Base-by-base conservation (phyloP, 2,113 vertebrate genomes). In the Protomyctophum bolini region DNA sequence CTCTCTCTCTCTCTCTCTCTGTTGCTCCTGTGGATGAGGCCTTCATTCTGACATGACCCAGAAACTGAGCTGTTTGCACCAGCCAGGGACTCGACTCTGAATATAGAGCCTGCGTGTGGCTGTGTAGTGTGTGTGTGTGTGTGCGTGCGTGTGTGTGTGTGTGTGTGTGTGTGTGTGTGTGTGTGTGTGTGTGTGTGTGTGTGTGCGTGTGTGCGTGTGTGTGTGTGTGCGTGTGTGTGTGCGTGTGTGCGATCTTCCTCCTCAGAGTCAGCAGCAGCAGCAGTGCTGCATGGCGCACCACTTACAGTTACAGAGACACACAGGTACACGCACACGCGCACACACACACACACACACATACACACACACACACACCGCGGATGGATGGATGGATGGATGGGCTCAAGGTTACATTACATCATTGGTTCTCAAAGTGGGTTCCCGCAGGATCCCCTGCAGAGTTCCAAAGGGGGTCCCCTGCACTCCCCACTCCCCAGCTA, bases 41-140 rank as follows among this genome's bases (percentile, higher is more conserved):
- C 87, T 82, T 83, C 89, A 41, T 41, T 92, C 91, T 75, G 76
- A 91, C 92, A 73, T 94, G 93, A 93, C 93, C 93, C 93, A 94
- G 92, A 94, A 94, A 94, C 77, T 65, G 76, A 41, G 33, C 3
- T 47, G 66, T 77, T 82, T 14, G 57, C 61, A 83, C 66, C 88
- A 87, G 86, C 84, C 81, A 89, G 91, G 88, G 92, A 92, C 87
- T 82, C 65, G 70, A 84, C 80, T 82, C 86, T 82, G 87, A 92
- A 86, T 89, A 85, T 81, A 85, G 83, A 41, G 33, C 33, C 33
- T 41, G 33, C 33, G 3, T 41, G 33, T 33, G 33, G n/a, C n/a
- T n/a, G n/a, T n/a, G n/a, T n/a, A n/a, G 21, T 21, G 21, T 21
- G 33, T 3, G 0, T 41, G 33, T 6, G 3, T 2, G 33, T 2